Percentiles rank a stretch among this genome's conserved stretches.
These are phyloP conservation scores for Microchirus variegatus DNA, from an alignment of 2,797 vertebrate genomes.

Conservation along the genomic window DNA sequence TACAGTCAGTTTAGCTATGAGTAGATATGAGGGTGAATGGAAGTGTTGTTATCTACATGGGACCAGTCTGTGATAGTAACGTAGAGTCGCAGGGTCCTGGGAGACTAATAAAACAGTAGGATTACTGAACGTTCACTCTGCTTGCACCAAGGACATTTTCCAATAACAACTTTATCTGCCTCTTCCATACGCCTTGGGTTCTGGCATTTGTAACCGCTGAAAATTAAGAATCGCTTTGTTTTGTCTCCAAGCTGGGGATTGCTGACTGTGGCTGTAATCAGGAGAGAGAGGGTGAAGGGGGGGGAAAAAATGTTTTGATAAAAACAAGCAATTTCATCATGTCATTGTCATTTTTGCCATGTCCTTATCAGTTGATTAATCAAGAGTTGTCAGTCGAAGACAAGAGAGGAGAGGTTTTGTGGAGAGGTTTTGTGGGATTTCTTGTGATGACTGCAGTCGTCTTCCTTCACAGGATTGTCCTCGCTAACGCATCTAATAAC, in stretches of 20 bases:
- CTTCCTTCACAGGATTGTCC: slow-evolving; percentile 18
- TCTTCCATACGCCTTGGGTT: slow-evolving; percentile 85
- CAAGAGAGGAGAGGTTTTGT: slow-evolving; percentile 31
- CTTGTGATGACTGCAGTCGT: not conserved
- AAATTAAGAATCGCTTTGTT: slow-evolving; percentile 91
- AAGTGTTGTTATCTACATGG: slow-evolving; percentile 87
- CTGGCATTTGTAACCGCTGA: slow-evolving; percentile 86
- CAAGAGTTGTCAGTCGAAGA: slow-evolving; percentile 40
- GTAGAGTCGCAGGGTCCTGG: slow-evolving; percentile 85
- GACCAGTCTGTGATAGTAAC: slow-evolving; percentile 91
- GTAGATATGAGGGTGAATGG: slow-evolving; percentile 81
- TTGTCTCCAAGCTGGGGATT: slow-evolving; percentile 84
- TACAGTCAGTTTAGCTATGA: slow-evolving; percentile 83
- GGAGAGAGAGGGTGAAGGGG: slow-evolving; percentile 24
- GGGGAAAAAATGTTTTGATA: slow-evolving; percentile 59
- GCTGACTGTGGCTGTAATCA: slow-evolving; percentile 71
- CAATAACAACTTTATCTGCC: slow-evolving; percentile 96
- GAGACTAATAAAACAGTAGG: slow-evolving; percentile 91
- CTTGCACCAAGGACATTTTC: slow-evolving; percentile 88
- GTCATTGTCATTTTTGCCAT: slow-evolving; percentile 54
- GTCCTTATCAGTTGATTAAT: slow-evolving; percentile 71
- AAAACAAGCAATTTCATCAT: slow-evolving; percentile 59
- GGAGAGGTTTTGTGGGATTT: slow-evolving; percentile 34
- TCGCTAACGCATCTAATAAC: slow-evolving; percentile 20
- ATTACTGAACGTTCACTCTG: slow-evolving; percentile 86